phyloP scores from a whole-genome alignment of 1,140 invertebrate species.

The Rhopalosiphum padi region DNA sequence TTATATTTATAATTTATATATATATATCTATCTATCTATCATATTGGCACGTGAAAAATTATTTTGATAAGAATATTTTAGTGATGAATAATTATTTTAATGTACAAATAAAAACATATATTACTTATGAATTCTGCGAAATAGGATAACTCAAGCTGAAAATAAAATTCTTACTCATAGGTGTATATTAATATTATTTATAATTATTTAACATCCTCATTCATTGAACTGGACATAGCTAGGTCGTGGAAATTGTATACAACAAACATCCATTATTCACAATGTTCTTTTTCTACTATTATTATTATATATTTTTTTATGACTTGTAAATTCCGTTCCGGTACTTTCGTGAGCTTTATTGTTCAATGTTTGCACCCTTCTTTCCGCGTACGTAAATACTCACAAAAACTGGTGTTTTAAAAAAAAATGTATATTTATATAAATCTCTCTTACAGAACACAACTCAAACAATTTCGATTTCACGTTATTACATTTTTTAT shows the following conservation, averaged over 20 bases:
- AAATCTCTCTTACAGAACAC: neutral
- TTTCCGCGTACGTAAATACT: neutral
- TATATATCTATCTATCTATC: neutral
- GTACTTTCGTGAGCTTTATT: conserved; percentile 44
- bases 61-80: neutral
- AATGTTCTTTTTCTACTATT: conserved; percentile 36
- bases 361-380: conserved; percentile 1
- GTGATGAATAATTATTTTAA: neutral
- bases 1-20: too few species aligned
- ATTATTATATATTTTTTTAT: conserved; percentile 27
- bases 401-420: neutral
- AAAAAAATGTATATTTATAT: conserved; percentile 20
- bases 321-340: conserved; percentile 47
- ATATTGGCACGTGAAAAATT: neutral
- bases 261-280: conserved; percentile 7
- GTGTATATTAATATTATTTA: neutral
- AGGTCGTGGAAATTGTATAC: conserved; percentile 15
- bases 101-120: neutral
- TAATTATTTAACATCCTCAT: neutral
- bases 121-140: neutral
- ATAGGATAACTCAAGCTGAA: neutral
- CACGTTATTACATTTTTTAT: neutral
- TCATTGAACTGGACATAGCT: neutral
- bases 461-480: neutral
- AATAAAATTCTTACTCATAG: neutral